phyloP scores from a whole-genome alignment of 2,113 vertebrate genomes.

The Thermophis baileyi region DNA sequence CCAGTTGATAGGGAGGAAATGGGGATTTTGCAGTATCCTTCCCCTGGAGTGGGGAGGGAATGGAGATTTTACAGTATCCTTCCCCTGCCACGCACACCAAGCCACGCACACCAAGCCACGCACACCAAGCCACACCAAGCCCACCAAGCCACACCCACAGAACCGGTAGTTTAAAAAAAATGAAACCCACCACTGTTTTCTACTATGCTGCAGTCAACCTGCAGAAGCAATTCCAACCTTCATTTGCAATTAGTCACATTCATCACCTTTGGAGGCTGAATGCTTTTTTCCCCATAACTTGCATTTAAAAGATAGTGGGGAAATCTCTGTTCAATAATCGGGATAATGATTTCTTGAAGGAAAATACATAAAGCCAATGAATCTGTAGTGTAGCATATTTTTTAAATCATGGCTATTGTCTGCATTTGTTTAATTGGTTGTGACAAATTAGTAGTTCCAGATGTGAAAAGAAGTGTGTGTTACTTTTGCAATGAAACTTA shows the following conservation, averaged over 20 bases:
- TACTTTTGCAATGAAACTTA: conserved; percentile 36
- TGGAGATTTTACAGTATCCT: too few species aligned
- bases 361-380: neutral
- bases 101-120: too few species aligned
- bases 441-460: conserved; percentile 23
- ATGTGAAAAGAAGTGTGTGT: neutral
- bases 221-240: neutral
- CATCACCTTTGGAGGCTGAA: neutral
- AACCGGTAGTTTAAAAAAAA: too few species aligned
- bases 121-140: too few species aligned
- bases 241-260: neutral
- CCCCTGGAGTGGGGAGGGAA: too few species aligned
- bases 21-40: too few species aligned
- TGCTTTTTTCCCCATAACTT: accelerated
- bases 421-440: neutral
- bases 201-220: neutral
- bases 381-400: neutral
- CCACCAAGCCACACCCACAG: too few species aligned
- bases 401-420: conserved; percentile 36
- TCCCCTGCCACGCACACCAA: too few species aligned
- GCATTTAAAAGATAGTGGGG: neutral
- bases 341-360: neutral
- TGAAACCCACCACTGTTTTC: too few species aligned
- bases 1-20: too few species aligned
- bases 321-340: neutral